These are phyloP conservation scores for Rhabdophis nuchalis DNA, from an alignment of 2,797 vertebrate species.

Conservation along the genomic window DNA sequence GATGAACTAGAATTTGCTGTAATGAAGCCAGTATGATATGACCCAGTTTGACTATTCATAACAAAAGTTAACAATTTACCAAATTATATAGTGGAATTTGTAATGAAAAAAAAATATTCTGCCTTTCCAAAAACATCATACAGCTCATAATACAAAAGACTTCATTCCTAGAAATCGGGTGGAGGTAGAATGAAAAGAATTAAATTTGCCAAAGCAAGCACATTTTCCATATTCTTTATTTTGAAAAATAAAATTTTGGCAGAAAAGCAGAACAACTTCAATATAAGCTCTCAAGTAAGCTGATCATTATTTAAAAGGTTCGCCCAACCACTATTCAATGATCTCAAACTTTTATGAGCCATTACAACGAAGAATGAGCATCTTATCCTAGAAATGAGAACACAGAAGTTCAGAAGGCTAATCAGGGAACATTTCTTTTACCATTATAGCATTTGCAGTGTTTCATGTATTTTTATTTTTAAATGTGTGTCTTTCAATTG, in stretches of 20 bases:
- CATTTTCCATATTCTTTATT: constrained; percentile 45
- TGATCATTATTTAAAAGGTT: constrained; percentile 23
- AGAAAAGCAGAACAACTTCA: constrained; percentile 30
- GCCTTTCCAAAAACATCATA: constrained; percentile 54
- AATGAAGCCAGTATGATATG: constrained; percentile 28
- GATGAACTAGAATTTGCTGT: constrained; percentile 31
- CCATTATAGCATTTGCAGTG: constrained; percentile 12
- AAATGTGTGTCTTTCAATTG: constrained; percentile 2
- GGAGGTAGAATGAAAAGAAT: constrained; percentile 42
- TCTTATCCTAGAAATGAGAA: constrained; percentile 40
- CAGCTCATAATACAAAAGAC: constrained; percentile 44
- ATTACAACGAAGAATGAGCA: constrained; percentile 46
- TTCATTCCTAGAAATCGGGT: constrained; percentile 61
- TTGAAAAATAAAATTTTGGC: constrained; percentile 39
- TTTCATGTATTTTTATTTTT: constrained; percentile 4
- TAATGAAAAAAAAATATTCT: constrained; percentile 43
- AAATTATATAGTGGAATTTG: constrained; percentile 38
- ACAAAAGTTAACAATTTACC: constrained; percentile 37
- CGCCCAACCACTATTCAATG: constrained; percentile 16
- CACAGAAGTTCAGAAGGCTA: background rate
- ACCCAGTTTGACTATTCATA: constrained; percentile 37
- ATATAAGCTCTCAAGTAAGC: constrained; percentile 31
- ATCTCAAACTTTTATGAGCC: constrained; percentile 10
- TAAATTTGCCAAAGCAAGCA: constrained; percentile 55
- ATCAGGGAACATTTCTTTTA: background rate